A percentile compares a stretch with the other conserved stretches of the same genome.
Evolutionary conservation across 2,113 vertebrate genomes (phyloP).

Genomic region (Collichthys lucidus): DNA sequence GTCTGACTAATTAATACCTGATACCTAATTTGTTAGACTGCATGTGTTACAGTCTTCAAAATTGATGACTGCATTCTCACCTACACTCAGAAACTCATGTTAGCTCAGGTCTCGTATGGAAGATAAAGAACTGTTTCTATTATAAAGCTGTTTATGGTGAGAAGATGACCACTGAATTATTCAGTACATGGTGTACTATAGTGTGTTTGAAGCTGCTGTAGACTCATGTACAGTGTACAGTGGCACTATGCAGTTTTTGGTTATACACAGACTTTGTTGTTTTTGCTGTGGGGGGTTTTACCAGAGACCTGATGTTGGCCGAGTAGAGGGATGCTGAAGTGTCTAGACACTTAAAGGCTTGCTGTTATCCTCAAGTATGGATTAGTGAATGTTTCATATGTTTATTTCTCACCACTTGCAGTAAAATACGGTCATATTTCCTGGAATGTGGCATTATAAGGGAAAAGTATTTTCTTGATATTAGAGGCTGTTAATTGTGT

Average conservation of each 20-base stretch:
- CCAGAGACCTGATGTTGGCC: background rate
- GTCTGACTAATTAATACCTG: constrained; percentile 49
- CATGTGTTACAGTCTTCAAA: constrained; percentile 1
- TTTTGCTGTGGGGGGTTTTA: background rate
- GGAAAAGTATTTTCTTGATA: too few relatives aligned
- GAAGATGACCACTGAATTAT: constrained; percentile 1
- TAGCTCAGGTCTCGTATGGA: background rate
- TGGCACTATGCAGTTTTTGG: background rate
- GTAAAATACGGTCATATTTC: too few relatives aligned
- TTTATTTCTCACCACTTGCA: background rate
- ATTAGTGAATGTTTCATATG: background rate
- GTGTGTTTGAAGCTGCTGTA: too few relatives aligned
- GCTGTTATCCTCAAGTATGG: too few relatives aligned
- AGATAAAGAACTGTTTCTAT: background rate
- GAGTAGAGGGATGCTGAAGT: background rate
- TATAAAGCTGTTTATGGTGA: background rate
- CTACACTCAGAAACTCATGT: background rate
- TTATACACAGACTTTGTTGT: background rate
- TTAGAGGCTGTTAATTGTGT: too few relatives aligned
- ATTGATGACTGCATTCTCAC: background rate
- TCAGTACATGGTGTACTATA: background rate
- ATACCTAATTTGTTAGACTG: constrained; percentile 30
- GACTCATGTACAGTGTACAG: too few relatives aligned
- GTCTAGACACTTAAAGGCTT: background rate
- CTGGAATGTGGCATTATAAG: too few relatives aligned